Percentiles rank a stretch among this genome's conserved stretches.
phyloP scores from a whole-genome alignment of 2,113 vertebrate species.

The Himantopus leucocephalus region DNA sequence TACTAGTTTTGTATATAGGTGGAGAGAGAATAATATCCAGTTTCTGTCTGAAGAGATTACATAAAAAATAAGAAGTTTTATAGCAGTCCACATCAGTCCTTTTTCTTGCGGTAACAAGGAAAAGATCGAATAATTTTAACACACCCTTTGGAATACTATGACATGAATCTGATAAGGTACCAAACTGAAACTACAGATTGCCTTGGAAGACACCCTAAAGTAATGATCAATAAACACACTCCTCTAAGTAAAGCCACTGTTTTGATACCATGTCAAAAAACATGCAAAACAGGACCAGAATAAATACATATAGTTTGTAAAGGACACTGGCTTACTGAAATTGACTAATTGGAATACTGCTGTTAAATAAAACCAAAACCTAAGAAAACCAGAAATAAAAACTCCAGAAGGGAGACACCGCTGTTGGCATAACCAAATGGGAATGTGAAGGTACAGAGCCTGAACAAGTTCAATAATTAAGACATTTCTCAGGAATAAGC shows the following conservation, averaged over 20 bases:
- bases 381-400: not conserved
- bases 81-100: not conserved
- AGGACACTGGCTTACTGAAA: not conserved
- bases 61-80: not conserved
- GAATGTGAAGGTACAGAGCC: conserved; percentile 31
- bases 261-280: not conserved
- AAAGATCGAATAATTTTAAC: not conserved
- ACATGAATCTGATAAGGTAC: not conserved
- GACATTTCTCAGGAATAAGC: not conserved
- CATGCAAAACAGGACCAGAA: not conserved
- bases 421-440: not conserved
- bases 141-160: not conserved
- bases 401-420: not conserved
- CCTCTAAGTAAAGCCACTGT: not conserved
- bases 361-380: not conserved
- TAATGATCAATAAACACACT: not conserved
- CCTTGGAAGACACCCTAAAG: not conserved
- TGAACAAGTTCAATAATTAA: conserved; percentile 52
- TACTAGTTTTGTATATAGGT: not conserved
- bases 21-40: not conserved
- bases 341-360: not conserved
- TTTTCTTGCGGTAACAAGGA: not conserved
- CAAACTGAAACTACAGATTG: not conserved
- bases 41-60: not conserved
- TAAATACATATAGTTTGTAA: not conserved